Evolutionary conservation across 2,113 vertebrate genomes (phyloP).

Genomic region (Atrichornis clamosus): DNA sequence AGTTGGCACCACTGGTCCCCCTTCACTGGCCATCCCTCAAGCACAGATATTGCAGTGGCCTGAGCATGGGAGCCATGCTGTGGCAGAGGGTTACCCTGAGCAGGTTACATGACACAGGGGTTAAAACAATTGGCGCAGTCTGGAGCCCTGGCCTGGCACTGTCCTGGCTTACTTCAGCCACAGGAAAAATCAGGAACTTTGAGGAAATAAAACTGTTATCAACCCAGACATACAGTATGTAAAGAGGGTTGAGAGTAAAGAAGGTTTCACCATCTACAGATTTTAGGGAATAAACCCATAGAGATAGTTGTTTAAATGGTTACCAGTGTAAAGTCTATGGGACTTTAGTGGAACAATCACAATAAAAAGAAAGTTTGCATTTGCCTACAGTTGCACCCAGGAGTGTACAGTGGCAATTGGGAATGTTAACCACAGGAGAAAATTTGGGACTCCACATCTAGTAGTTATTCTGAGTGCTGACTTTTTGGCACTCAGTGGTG

Average conservation of each 20-base stretch:
- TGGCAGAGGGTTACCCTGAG: neutral
- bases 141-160: neutral
- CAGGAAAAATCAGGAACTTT: neutral
- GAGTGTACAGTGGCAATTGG: neutral
- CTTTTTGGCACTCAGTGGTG: neutral
- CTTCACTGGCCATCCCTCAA: neutral
- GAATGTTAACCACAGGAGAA: neutral
- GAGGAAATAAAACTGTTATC: neutral
- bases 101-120: neutral
- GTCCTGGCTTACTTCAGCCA: neutral
- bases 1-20: neutral
- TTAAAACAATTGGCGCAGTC: neutral
- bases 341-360: neutral
- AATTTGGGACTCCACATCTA: neutral
- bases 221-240: neutral
- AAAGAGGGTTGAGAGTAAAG: neutral
- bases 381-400: neutral
- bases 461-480: neutral
- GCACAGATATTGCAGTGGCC: neutral
- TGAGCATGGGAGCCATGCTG: neutral
- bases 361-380: neutral
- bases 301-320: neutral
- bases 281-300: neutral
- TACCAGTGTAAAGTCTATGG: neutral
- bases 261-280: neutral